phyloP scores from a whole-genome alignment of 2,888 invertebrate genomes.

The Phyllotreta cruciferae region DNA sequence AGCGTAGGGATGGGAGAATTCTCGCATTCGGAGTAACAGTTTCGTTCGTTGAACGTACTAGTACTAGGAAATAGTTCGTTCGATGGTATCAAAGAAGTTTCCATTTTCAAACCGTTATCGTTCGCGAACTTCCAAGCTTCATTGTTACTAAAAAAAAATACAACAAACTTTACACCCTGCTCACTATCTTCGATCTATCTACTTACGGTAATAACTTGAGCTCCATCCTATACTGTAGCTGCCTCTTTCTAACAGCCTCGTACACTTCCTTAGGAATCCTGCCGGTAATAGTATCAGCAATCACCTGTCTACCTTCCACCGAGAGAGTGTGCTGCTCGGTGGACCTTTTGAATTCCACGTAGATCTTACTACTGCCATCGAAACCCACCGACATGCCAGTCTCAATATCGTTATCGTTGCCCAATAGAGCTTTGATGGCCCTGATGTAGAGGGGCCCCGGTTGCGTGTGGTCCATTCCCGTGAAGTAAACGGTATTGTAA shows the following conservation, averaged over 20 bases:
- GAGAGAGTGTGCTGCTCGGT: conserved; percentile 48
- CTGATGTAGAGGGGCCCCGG: conserved; percentile 74
- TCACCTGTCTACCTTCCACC: conserved; percentile 54
- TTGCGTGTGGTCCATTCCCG: conserved; percentile 67
- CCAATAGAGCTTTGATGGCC: conserved; percentile 68
- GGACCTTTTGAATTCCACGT: conserved; percentile 67
- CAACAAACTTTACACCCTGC: background rate
- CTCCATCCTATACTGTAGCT: conserved; percentile 63
- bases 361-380: conserved; percentile 68
- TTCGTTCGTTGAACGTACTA: conserved; percentile 30
- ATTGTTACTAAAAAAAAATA: conserved; percentile 56
- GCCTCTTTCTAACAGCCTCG: conserved; percentile 74
- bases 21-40: conserved; percentile 43
- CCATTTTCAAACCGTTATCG: conserved; percentile 46
- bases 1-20: conserved; percentile 49
- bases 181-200: background rate
- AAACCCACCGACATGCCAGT: conserved; percentile 64
- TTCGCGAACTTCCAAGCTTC: conserved; percentile 63
- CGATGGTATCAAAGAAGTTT: conserved; percentile 20
- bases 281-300: conserved; percentile 64
- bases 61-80: conserved; percentile 1
- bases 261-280: conserved; percentile 74
- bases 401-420: conserved; percentile 56
- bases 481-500: conserved; percentile 74
- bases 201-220: conserved; percentile 68